Conservation (phyloP, 2,113 vertebrate genomes). For the Perca schrenkii region DNA sequence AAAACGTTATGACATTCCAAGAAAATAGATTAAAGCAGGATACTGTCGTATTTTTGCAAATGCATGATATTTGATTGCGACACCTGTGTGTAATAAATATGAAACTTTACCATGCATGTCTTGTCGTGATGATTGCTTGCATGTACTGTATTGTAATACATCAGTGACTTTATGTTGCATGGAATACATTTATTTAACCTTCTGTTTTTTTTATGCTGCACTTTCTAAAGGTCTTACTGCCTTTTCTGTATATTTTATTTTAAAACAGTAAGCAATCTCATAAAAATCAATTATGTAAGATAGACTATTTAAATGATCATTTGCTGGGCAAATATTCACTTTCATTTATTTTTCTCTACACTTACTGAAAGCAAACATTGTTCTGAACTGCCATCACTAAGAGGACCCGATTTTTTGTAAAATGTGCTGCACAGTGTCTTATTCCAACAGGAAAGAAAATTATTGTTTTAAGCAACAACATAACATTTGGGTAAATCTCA, state of each 20-base stretch:
- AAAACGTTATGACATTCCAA: neutral
- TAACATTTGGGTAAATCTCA: neutral
- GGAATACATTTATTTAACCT: constrained; percentile 5
- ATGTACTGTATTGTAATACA: constrained; percentile 43
- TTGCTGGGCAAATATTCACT: neutral
- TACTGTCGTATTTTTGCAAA: constrained; percentile 16
- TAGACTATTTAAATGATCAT: neutral
- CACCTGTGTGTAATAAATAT: constrained; percentile 80
- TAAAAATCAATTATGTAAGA: neutral
- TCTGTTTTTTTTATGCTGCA: neutral
- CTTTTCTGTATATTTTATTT: constrained; percentile 1
- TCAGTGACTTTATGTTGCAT: constrained; percentile 53
- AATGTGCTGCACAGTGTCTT: neutral
- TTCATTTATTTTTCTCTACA: neutral
- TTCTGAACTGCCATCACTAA: neutral
- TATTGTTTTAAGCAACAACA: neutral
- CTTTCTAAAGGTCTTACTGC: constrained; percentile 5
- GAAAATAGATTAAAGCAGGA: neutral
- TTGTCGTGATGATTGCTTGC: constrained; percentile 77
- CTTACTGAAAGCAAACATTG: neutral
- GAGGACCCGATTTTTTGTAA: neutral
- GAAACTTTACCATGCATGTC: constrained; percentile 84
- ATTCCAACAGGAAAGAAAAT: neutral
- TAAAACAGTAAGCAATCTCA: neutral
- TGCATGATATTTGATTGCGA: constrained; percentile 69